Evolutionary conservation across 2,797 vertebrate species (phyloP), one percentile per base, ranked within the genome.

Genomic region (Peromyscus attwateri): DNA sequence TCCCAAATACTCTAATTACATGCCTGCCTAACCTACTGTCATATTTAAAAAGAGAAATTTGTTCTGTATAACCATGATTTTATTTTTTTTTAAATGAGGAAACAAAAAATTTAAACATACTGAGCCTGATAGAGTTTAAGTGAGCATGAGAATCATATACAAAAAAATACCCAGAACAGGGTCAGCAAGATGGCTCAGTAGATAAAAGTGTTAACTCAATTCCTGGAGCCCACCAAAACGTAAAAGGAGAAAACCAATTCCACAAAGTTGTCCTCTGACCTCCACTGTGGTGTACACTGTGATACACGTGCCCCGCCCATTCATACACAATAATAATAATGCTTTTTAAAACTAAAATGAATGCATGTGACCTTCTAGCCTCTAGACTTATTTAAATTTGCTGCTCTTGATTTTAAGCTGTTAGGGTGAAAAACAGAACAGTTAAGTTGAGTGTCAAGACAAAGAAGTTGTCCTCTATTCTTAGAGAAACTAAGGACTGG

Each of bases 341-440:
- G 31, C 16, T 70, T 34, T 40, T 84, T 43, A 43, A 46, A 79
- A 84, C 27, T 29, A 34, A 29, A 66, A 60, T 34, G 40, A 73
- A 79, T 31, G 27, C 34, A 21, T 46, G 37, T 79, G 75, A 57
- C 25, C 19, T 84, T 94, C 55, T 66, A 21, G 23, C 6, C 16
- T 64, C 14, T 46, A 10, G 9, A 37, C 1, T 64, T 71, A 37
- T 31, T 83, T 92, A 83, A 81, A 83, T 84, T 91, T 84, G 11
- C 46, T 95, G 46, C 60, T 91, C 43, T 46, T 94, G 49, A 66
- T 64, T 96, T 94, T 29, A 46, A 85, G 25, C 46, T 60, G 23
- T 16, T 73, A 49, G 0, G n/a, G 52, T 91, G 7, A 55, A 37
- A 21, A 62, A 52, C 49, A 96, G 57, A 12, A 60, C 1, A 46